Evolutionary conservation across 2,113 vertebrate genomes (phyloP).

Genomic region (Plecturocebus donacophilus): DNA sequence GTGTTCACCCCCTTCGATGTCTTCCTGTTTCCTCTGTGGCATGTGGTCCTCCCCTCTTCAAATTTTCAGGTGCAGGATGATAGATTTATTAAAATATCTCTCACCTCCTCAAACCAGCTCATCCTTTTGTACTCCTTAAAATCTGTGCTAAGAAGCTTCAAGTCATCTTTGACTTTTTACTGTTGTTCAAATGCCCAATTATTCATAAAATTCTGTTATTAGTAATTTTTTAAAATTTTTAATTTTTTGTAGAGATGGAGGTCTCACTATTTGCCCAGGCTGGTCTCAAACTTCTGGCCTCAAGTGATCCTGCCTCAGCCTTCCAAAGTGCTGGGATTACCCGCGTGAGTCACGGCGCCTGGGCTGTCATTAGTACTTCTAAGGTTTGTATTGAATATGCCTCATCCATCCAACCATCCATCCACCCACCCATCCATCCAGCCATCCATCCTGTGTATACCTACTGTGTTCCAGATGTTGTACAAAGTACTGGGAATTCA

Average conservation of each 20-base stretch:
- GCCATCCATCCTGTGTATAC: background rate
- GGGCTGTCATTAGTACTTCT: background rate
- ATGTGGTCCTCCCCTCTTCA: background rate
- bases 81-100: background rate
- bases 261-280: too few relatives aligned
- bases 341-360: too few relatives aligned
- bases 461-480: background rate
- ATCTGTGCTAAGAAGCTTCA: background rate
- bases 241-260: too few relatives aligned
- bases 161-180: background rate
- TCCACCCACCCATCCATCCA: background rate
- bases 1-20: background rate
- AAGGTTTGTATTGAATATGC: background rate
- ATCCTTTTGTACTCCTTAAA: background rate
- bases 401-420: background rate
- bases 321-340: too few relatives aligned
- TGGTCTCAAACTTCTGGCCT: too few relatives aligned
- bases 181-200: background rate
- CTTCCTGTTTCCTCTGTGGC: background rate
- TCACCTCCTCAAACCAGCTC: background rate
- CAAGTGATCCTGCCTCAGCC: too few relatives aligned
- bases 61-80: background rate
- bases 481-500: background rate
- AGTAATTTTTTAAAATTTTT: background rate
- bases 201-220: background rate